phyloP scores from a whole-genome alignment of 2,797 vertebrate genomes.

The Clarias pachynema region DNA sequence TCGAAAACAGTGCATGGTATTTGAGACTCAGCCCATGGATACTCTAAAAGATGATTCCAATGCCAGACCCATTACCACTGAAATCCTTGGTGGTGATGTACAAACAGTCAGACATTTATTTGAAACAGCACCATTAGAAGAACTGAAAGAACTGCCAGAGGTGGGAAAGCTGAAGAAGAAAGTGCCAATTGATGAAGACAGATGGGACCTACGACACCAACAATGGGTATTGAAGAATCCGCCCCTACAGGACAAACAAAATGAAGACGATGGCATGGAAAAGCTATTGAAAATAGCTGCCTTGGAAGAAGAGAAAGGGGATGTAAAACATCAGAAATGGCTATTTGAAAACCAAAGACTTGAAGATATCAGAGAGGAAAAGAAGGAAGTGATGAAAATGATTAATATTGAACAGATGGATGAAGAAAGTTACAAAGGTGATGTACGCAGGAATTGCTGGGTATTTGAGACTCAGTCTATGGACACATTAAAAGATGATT shows the following conservation, averaged over 20 bases:
- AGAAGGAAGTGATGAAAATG: constrained; percentile 79
- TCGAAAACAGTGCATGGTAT: constrained; percentile 85
- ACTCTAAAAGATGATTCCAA: constrained; percentile 81
- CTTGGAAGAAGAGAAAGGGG: constrained; percentile 83
- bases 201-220: constrained; percentile 87
- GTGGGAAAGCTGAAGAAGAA: constrained; percentile 84
- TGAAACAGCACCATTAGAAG: constrained; percentile 82
- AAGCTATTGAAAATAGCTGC: constrained; percentile 78
- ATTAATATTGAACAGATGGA: constrained; percentile 82
- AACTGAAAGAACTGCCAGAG: constrained; percentile 77
- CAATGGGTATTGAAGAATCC: constrained; percentile 89
- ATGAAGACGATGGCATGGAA: constrained; percentile 72
- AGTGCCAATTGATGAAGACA: constrained; percentile 77
- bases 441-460: constrained; percentile 83
- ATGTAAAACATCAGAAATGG: constrained; percentile 88
- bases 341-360: constrained; percentile 88
- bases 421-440: constrained; percentile 79
- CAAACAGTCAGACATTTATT: constrained; percentile 86
- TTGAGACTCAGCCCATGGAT: constrained; percentile 89
- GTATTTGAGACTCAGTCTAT: constrained; percentile 90
- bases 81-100: constrained; percentile 88
- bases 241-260: constrained; percentile 71
- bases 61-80: constrained; percentile 66
- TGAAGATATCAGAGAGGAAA: constrained; percentile 86
- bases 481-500: constrained; percentile 83